Base-by-base conservation (phyloP, 2,797 vertebrate species). In the Petrocephalus schoutedeni region DNA sequence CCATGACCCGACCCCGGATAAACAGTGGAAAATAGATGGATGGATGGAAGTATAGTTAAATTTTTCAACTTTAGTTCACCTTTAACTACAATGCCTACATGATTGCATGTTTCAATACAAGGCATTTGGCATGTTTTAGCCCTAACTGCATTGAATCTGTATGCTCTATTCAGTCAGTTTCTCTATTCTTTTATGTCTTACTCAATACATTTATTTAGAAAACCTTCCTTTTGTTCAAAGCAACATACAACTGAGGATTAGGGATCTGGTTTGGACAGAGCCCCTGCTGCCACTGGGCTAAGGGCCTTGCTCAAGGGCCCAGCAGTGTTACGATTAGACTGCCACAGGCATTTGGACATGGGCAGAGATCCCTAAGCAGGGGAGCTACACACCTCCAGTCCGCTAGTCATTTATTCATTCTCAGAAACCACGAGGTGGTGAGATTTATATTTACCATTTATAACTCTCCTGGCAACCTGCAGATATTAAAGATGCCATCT, bases 381-480 rank as follows among this genome's bases (percentile, higher is more conserved):
- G 21, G 21, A 28, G 61, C 61, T 12, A 28, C 61, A 67, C 61
- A 28, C 61, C 61, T 67, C 92, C 92, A 93, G 93, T 93, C 89
- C 93, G 90, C 90, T 90, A 57, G 53, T 93, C 95, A 96, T 94
- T 88, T 74, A 91, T 92, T 96, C 93, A 93, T 92, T 89, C 90
- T 71, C 89, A 91, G 91, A 90, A 92, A 92, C 91, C 92, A 92
- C 95, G 95, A 96, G 94, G 92, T 87, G 88, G 92, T 93, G 93
- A 93, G 93, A 94, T 95, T 95, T 94, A 61, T 8, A 61, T 23
- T 95, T 95, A 94, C 94, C 93, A 91, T 93, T 93, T 94, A 93
- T 92, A 88, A 89, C 91, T 94, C 87, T 89, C 90, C 91, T 90
- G 90, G 93, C 92, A 90, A 92, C 93, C 93, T 92, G 91, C 91